Evolutionary conservation across 37 sponge, comb jelly and placozoan genomes (phyloP).

Genomic region (Theonella swinhoei): DNA sequence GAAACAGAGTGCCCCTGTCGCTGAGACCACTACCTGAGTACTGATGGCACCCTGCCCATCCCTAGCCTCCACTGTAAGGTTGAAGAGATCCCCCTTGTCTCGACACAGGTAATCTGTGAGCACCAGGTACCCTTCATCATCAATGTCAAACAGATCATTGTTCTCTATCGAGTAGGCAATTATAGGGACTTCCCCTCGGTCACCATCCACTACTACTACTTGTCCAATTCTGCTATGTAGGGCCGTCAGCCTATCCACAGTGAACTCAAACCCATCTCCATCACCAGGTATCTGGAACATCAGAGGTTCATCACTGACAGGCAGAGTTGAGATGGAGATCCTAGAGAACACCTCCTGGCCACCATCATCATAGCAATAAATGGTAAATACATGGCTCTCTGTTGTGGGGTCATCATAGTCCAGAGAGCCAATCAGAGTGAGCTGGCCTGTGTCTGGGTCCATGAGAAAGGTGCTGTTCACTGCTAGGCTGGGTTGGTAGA

Average conservation of each 20-base stretch:
- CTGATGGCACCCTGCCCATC: neutral
- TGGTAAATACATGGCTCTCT: neutral
- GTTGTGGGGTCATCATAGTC: neutral
- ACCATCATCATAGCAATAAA: neutral
- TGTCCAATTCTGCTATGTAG: conserved; percentile 7
- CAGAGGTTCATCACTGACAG: neutral
- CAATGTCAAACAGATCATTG: conserved; percentile 19
- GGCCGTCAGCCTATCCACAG: neutral
- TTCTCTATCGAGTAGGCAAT: conserved; percentile 2
- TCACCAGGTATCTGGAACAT: neutral
- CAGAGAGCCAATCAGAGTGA: neutral
- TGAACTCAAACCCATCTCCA: neutral
- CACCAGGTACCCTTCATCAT: conserved; percentile 12
- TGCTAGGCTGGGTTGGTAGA: neutral
- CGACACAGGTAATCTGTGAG: neutral
- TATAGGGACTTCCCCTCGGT: neutral
- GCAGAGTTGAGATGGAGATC: neutral
- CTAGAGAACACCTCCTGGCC: neutral
- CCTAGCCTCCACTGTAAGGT: neutral
- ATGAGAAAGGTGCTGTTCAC: neutral
- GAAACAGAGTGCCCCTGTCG: neutral
- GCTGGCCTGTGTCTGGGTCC: neutral
- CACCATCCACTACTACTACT: conserved; percentile 15
- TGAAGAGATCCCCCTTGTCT: neutral
- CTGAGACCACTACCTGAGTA: neutral